A percentile compares a stretch with the other conserved stretches of the same genome.
phyloP scores from a whole-genome alignment of 2,888 invertebrate genomes.

The Latrodectus hesperus region DNA sequence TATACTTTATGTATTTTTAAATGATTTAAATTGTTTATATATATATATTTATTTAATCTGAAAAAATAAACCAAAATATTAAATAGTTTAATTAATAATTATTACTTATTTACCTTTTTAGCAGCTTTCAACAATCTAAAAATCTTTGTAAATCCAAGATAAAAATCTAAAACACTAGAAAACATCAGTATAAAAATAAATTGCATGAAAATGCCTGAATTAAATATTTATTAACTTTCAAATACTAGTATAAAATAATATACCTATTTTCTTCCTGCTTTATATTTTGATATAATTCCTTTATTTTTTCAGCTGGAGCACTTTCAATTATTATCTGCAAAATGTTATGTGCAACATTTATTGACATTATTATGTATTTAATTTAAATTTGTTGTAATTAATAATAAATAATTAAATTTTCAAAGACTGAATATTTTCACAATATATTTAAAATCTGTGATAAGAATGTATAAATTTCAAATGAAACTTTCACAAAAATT shows the following conservation, averaged over 20 bases:
- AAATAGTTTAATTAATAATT: no score
- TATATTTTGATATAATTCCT: conserved; percentile 68
- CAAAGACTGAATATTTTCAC: not conserved
- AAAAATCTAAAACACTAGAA: conserved; percentile 41
- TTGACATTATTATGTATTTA: not conserved
- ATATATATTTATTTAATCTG: no score
- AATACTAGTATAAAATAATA: not conserved
- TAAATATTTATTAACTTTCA: not conserved
- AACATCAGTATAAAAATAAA: not conserved
- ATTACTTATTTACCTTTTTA: conserved; percentile 39
- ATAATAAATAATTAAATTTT: not conserved
- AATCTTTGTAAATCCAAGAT: conserved; percentile 56
- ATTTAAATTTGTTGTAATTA: no score
- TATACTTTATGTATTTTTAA: no score
- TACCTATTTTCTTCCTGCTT: conserved; percentile 23
- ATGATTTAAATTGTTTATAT: no score
- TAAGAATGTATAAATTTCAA: not conserved
- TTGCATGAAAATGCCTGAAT: no score
- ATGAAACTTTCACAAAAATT: no score
- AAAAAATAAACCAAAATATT: no score
- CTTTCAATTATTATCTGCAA: conserved; percentile 72
- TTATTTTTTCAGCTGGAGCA: conserved; percentile 70
- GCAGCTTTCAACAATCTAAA: conserved; percentile 37
- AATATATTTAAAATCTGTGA: not conserved
- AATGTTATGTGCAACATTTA: not conserved